A percentile compares a stretch with the other conserved stretches of the same genome.
These are phyloP conservation scores for Ginglymostoma cirratum DNA, from an alignment of 2,113 vertebrate species.

Conservation along the genomic window DNA sequence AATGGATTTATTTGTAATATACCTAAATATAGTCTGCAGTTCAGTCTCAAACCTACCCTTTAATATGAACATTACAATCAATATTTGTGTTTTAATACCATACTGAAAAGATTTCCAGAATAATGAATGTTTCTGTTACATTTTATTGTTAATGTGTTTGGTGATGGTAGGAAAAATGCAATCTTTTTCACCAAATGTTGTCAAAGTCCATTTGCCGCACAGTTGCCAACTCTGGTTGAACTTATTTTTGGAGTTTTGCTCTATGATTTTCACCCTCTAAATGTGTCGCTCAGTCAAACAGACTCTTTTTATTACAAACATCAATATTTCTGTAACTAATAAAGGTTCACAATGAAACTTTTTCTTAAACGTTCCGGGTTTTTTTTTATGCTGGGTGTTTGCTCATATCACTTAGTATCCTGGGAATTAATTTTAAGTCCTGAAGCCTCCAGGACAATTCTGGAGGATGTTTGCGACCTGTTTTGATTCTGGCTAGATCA, in stretches of 20 bases:
- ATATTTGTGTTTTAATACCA: neutral
- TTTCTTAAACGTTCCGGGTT: neutral
- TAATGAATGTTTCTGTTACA: neutral
- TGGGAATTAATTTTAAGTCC: neutral
- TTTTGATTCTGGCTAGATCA: neutral
- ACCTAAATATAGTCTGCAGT: neutral
- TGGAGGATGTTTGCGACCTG: neutral
- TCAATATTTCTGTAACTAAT: neutral
- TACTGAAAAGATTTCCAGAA: neutral
- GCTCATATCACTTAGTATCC: neutral
- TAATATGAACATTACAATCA: neutral
- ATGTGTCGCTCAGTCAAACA: neutral
- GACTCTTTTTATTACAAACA: neutral
- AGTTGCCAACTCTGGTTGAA: neutral
- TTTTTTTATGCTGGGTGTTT: neutral
- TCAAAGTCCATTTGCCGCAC: neutral
- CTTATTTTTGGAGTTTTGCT: neutral
- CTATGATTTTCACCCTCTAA: neutral
- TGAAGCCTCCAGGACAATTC: neutral
- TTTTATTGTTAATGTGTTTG: neutral
- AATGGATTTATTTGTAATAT: neutral
- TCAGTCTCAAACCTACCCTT: neutral
- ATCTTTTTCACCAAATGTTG: neutral
- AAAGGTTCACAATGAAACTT: neutral
- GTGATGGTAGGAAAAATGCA: neutral